Evolutionary conservation across 2,888 invertebrate genomes (phyloP).

Genomic region (Amblyjoppa proteus): DNA sequence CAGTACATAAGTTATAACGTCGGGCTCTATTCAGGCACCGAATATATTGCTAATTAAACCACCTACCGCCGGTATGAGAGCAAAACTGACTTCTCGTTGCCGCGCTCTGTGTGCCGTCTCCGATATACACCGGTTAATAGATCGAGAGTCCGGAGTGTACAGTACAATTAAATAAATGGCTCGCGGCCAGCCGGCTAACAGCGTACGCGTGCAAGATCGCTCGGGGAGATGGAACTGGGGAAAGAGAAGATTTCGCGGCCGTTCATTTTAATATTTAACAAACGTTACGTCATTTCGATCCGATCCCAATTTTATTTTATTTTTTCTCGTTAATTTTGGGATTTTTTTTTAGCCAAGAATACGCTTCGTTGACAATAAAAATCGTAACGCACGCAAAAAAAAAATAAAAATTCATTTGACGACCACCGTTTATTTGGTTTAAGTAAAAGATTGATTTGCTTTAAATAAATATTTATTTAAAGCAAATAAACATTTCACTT

Average conservation of each 20-base stretch:
- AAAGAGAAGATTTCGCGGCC: neutral
- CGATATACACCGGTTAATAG: neutral
- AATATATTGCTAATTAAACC: constrained; percentile 58
- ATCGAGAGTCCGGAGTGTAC: constrained; percentile 21
- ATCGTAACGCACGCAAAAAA: neutral
- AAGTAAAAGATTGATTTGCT: too few relatives aligned
- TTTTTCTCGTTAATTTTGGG: neutral
- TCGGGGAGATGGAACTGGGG: constrained; percentile 7
- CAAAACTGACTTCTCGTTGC: constrained; percentile 6
- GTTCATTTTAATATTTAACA: neutral
- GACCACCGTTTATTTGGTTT: too few relatives aligned
- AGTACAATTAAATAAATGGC: constrained; percentile 54
- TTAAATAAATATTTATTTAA: too few relatives aligned
- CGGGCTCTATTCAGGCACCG: constrained; percentile 31
- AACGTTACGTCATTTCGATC: neutral
- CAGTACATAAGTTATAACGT: constrained; percentile 29
- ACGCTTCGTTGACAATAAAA: neutral
- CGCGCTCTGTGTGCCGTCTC: neutral
- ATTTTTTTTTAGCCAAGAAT: neutral
- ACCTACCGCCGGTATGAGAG: constrained; percentile 22
- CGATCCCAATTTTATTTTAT: neutral
- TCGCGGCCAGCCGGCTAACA: constrained; percentile 25
- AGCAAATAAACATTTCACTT: too few relatives aligned
- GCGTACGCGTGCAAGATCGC: constrained; percentile 14
- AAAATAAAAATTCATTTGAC: too few relatives aligned